Percentiles rank a stretch among this genome's conserved stretches.
Conservation (phyloP, 2,888 invertebrate genomes). For the Xanthia icteritia region DNA sequence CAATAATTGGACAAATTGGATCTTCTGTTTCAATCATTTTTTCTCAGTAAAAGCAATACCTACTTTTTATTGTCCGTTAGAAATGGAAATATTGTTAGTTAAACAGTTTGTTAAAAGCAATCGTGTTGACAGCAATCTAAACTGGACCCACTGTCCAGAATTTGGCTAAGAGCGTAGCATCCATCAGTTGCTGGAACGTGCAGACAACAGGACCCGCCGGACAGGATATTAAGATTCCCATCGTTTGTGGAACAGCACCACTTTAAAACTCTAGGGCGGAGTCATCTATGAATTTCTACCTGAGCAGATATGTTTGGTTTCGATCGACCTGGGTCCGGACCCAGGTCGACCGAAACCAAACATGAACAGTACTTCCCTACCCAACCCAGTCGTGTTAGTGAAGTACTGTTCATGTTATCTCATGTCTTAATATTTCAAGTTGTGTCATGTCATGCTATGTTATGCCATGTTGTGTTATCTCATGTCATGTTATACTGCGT, state of each 20-base stretch:
- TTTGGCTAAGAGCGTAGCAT: background rate
- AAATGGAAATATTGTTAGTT: conserved; percentile 20
- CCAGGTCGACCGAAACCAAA: no score
- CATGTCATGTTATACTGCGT: no score
- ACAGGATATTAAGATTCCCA: background rate
- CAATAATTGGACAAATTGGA: conserved; percentile 57
- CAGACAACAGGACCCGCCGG: no score
- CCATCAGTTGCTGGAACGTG: no score
- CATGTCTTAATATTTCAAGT: no score
- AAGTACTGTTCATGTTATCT: no score
- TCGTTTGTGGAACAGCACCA: background rate
- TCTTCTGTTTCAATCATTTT: conserved; percentile 58
- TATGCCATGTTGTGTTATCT: no score
- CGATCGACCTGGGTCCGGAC: background rate
- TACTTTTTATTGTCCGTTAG: conserved; percentile 14
- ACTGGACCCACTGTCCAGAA: background rate
- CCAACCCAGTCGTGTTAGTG: no score
- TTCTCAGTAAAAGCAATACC: conserved; percentile 19
- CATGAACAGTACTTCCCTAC: no score
- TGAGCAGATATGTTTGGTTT: background rate
- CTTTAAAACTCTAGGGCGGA: background rate
- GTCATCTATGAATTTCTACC: background rate
- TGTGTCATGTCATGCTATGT: no score
- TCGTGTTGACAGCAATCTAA: background rate
- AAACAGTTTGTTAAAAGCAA: conserved; percentile 10